A percentile compares a stretch with the other conserved stretches of the same genome.
Evolutionary conservation across 2,888 invertebrate species (phyloP).

Genomic region (Venustoraphidia nigricollis): DNA sequence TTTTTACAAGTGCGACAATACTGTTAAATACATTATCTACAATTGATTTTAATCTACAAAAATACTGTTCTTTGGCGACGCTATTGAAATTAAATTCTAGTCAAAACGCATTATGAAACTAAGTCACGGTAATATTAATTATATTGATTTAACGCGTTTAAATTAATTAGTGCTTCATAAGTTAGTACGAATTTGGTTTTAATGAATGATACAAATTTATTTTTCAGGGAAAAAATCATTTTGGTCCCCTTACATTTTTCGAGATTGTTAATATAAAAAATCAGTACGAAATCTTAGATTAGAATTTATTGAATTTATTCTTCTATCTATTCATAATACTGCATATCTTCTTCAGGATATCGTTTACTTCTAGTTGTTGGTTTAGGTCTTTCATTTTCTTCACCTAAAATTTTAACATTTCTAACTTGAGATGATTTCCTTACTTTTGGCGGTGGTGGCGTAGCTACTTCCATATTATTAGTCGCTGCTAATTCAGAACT

Average conservation of each 20-base stretch:
- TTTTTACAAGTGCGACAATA: no score
- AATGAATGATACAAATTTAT: neutral
- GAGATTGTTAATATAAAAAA: neutral
- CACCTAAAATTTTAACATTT: constrained; percentile 56
- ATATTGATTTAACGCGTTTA: no score
- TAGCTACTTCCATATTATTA: constrained; percentile 18
- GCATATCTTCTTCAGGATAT: constrained; percentile 20
- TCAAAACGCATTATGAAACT: no score
- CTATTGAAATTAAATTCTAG: no score
- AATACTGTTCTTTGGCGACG: no score
- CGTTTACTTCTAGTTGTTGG: constrained; percentile 23
- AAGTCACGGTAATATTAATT: no score
- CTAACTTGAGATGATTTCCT: constrained; percentile 31
- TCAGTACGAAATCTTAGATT: neutral
- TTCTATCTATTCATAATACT: constrained; percentile 4
- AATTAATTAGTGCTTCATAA: no score
- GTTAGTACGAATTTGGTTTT: no score
- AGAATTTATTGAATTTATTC: neutral
- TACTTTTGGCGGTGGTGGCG: constrained; percentile 31
- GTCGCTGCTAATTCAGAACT: constrained; percentile 31
- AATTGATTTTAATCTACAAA: no score
- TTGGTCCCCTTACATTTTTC: no score
- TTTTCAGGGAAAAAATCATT: neutral
- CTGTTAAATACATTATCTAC: no score
- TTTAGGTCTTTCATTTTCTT: constrained; percentile 33